Evolutionary conservation across 2,797 vertebrate species (phyloP).

Genomic region (Megaceryle alcyon): DNA sequence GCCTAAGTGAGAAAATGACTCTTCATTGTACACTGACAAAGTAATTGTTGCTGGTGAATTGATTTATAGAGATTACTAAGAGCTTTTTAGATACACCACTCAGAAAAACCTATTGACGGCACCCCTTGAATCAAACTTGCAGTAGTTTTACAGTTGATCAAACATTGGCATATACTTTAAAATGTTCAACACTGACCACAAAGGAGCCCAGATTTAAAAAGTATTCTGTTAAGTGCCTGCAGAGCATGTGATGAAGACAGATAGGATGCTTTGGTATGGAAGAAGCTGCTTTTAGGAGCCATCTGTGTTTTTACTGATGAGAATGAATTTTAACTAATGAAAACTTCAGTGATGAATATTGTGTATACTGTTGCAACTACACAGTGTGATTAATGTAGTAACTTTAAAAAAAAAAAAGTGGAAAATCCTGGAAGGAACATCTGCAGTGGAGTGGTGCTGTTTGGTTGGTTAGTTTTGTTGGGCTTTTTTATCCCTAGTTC

Average conservation of each 20-base stretch:
- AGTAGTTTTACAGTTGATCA: background rate
- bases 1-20: background rate
- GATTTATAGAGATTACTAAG: background rate
- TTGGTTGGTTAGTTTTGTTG: background rate
- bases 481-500: background rate
- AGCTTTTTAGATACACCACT: background rate
- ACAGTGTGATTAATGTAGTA: background rate
- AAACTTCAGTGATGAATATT: slow-evolving; percentile 15
- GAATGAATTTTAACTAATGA: slow-evolving; percentile 40
- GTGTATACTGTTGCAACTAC: background rate
- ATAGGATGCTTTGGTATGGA: background rate
- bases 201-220: background rate
- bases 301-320: slow-evolving; percentile 41
- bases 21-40: background rate
- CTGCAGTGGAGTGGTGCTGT: background rate
- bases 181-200: background rate
- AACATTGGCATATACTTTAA: background rate
- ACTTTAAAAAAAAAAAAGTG: background rate
- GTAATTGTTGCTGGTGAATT: background rate
- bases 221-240: background rate
- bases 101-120: fast-evolving
- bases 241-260: background rate
- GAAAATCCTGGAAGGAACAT: background rate
- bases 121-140: background rate
- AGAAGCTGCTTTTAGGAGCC: background rate